Evolutionary conservation across 1,140 invertebrate species (phyloP), one percentile per base, ranked within the genome.

Genomic region (Zaprionus ornatus): DNA sequence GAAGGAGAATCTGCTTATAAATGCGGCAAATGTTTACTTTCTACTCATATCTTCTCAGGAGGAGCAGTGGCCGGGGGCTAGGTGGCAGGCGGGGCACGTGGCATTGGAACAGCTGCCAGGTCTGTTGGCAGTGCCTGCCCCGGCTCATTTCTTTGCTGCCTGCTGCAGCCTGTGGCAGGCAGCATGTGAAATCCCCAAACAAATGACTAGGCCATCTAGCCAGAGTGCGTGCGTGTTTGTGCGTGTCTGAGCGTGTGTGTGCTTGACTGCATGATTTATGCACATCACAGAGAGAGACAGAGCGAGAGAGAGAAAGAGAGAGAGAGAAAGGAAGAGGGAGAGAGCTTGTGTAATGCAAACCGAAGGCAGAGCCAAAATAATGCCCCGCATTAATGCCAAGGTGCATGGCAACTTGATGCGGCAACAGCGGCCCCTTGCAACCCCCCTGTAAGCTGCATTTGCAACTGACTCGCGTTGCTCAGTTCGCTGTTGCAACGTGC

Each of bases 191-290:
- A 80, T 72, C 74, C 77, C 69, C 69, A 52, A 77, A 80, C 74
- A 80, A 80, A 80, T 80, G 77, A 67, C 69, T 80, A 59, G 68
- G 74, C 64, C 63, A 76, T 42, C 67, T 32, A 66, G 23, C 21
- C 55, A 17, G 27, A 56, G 13, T 32, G 64, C 25, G 13, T 32
- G 19, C 40, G 17, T 32, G 55, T 54, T 15, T 59, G 21, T 9
- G 25, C 32, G 10, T 29, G 23, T 21, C 6, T 32, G 40, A 48
- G 35, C 23, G 32, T 42, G 63, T 56, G 74, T 50, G 29, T 66
- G 61, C 55, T 75, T 65, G 74, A 60, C 35, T 61, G 70, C 70
- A 77, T 77, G 70, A 77, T 77, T 77, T 77, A 74, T 77, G 70
- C 75, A 74, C 45, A 52, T 74, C 60, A 60, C 48, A 45, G n/a